Evolutionary conservation across 92 coral and sea anemone genomes (phyloP).

Genomic region (Isaurus tuberculatus): DNA sequence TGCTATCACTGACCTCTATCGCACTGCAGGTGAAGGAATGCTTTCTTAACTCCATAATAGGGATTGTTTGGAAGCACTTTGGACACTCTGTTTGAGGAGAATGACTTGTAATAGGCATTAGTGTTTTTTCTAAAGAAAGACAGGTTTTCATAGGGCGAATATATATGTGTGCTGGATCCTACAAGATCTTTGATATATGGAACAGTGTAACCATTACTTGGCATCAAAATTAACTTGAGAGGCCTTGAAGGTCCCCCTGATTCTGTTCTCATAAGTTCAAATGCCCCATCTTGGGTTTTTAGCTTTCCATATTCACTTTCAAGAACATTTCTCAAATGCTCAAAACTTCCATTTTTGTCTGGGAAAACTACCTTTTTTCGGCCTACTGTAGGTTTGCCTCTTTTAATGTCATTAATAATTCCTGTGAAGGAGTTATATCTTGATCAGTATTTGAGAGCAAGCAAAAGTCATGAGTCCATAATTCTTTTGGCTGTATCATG

Average conservation of each 20-base stretch:
- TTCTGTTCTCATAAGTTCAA: slow-evolving; percentile 57
- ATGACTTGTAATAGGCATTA: slow-evolving; percentile 1
- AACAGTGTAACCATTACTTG: slow-evolving; percentile 43
- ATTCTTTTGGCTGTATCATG: slow-evolving; percentile 55
- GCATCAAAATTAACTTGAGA: slow-evolving; percentile 41
- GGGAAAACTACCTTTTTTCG: background rate
- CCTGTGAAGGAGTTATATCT: slow-evolving; percentile 41
- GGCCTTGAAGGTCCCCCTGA: slow-evolving; percentile 54
- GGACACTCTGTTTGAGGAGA: slow-evolving; percentile 22
- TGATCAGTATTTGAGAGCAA: slow-evolving; percentile 46
- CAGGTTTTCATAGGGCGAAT: slow-evolving; percentile 29
- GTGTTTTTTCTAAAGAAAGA: slow-evolving; percentile 5
- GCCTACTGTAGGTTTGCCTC: slow-evolving; percentile 14
- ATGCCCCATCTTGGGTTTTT: slow-evolving; percentile 55
- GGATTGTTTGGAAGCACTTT: slow-evolving; percentile 14
- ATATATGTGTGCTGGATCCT: slow-evolving; percentile 46
- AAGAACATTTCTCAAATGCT: slow-evolving; percentile 19
- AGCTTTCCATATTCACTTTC: slow-evolving; percentile 34
- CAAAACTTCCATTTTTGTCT: slow-evolving; percentile 1
- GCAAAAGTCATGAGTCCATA: slow-evolving; percentile 52
- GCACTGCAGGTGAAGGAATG: slow-evolving; percentile 19
- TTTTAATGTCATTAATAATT: slow-evolving; percentile 9
- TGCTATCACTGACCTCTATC: slow-evolving; percentile 4
- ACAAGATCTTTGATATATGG: slow-evolving; percentile 53
- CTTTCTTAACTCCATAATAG: slow-evolving; percentile 17